Base-by-base conservation (phyloP, 2,113 vertebrate species). In the Cheirogaleus medius region DNA sequence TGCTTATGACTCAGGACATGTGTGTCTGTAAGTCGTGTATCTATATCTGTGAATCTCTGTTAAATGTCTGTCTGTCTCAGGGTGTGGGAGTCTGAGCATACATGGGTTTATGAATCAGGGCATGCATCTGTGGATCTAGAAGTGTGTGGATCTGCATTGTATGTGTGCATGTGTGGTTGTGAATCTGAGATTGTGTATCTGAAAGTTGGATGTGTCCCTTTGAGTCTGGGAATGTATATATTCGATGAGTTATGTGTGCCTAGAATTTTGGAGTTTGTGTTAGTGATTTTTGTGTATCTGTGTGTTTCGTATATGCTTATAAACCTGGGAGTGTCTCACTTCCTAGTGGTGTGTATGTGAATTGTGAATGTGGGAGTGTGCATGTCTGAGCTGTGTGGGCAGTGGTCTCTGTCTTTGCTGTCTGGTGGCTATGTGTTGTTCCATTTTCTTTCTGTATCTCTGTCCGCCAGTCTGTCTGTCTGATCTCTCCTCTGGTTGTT, bases 371-470 rank as follows among this genome's bases (percentile, higher is more conserved):
- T 83, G 93, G 83, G 15, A 91, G 42, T 85, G 42, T 88, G 34
- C 52, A 44, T 68, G 14, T 80, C 47, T 80, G 91, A 66, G 77
- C 87, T 78, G 52, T 49, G n/a, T 39, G 64, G 42, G n/a, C 39
- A 71, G 82, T 91, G 60, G 66, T 86, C 82, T 89, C 56, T 66
- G 56, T 82, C 78, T 96, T 83, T 66, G 17, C 27, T 84, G 58
- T 52, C 80, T 87, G 13, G n/a, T 90, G n/a, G 44, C 52, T 78
- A 0, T 82, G 29, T 85, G 44, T 93, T 85, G 44, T 93, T 91
- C 83, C 71, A 96, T 95, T 87, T 20, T 74, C 66, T 94, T 68
- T 96, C 73, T 93, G 23, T 94, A 54, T 66, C 76, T 92, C 77
- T 69, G 47, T 84, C 37, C 74, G 78, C 92, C 80, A 27, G 56